Base-by-base conservation (phyloP, 1,140 invertebrate genomes). In the Brevipalpus yothersi region DNA sequence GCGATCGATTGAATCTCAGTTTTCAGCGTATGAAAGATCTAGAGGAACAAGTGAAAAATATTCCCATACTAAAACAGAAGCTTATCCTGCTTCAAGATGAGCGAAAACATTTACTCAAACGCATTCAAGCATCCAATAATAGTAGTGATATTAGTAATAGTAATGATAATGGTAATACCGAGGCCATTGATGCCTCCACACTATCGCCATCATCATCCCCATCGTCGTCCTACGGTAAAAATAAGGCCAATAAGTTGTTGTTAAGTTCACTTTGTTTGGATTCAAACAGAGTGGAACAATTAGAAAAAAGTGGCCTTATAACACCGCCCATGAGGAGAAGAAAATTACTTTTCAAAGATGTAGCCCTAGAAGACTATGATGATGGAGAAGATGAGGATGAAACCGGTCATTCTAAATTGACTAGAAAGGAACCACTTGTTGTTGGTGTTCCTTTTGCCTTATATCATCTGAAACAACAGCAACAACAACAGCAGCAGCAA, bases 31-130 rank as follows among this genome's bases (percentile, higher is more conserved):
- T 86, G 70, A 79, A 76, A 67, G 82, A 86, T 66, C 72, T 89
- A 61, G 85, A 88, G 72, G 82, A 84, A 68, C 82, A 86, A 74
- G 82, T 86, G 19, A 86, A 86, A 74, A 70, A 77, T 42, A 82
- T 90, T 70, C 85, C 85, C n/a, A 75, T 80, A 65, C 67, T 69
- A 17, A 65, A 81, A 79, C 75, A 77, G 58, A 80, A 84, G 73
- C 72, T 87, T 13, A 78, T 75, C 43, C 75, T 79, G 40, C 68
- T 86, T 56, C 79, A 82, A 66, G 78, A 83, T 63, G 83, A 86
- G 69, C 85, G 85, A 62, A 72, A 79, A 17, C 75, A 78, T 39
- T 68, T 87, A 59, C 66, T 77, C 55, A 69, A 76, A 41, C 76
- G 80, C 31, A 31, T 31, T 31, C 31, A 31, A 31, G 31, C 31